Evolutionary conservation across 2,797 vertebrate genomes (phyloP).

Genomic region (Fringilla coelebs): DNA sequence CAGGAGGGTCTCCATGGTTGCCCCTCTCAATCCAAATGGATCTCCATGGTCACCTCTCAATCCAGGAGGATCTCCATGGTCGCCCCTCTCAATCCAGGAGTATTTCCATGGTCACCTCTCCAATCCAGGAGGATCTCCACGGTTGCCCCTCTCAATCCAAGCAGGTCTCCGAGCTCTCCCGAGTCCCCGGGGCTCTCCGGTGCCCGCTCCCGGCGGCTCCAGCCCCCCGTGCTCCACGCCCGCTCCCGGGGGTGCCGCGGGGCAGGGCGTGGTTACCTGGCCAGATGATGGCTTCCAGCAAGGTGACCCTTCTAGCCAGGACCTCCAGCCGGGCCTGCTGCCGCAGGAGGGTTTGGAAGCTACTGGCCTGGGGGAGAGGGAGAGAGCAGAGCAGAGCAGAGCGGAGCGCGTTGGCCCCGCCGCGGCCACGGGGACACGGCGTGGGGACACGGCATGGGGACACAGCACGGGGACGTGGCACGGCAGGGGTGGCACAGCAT

Average conservation of each 20-base stretch:
- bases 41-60: neutral
- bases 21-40: neutral
- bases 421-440: neutral
- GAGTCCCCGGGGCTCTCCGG: neutral
- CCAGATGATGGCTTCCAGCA: slow-evolving; percentile 99
- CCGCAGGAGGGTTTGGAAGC: slow-evolving; percentile 95
- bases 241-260: neutral
- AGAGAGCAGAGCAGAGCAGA: slow-evolving; percentile 85
- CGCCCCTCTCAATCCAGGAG: too few relatives aligned
- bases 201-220: neutral
- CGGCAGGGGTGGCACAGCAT: neutral
- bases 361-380: slow-evolving; percentile 93
- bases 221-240: neutral
- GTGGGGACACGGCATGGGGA: fast-evolving
- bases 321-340: slow-evolving; percentile 98
- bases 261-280: slow-evolving; percentile 85
- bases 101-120: neutral
- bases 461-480: fast-evolving
- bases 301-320: slow-evolving; percentile 98
- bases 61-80: too few relatives aligned
- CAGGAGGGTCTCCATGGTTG: neutral
- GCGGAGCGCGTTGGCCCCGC: slow-evolving; percentile 12
- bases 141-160: too few relatives aligned
- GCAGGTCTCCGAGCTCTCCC: neutral
- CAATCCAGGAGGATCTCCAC: too few relatives aligned